Evolutionary conservation across 2,113 vertebrate genomes (phyloP), one percentile per base, ranked within the genome.

Genomic region (Lycaon pictus): DNA sequence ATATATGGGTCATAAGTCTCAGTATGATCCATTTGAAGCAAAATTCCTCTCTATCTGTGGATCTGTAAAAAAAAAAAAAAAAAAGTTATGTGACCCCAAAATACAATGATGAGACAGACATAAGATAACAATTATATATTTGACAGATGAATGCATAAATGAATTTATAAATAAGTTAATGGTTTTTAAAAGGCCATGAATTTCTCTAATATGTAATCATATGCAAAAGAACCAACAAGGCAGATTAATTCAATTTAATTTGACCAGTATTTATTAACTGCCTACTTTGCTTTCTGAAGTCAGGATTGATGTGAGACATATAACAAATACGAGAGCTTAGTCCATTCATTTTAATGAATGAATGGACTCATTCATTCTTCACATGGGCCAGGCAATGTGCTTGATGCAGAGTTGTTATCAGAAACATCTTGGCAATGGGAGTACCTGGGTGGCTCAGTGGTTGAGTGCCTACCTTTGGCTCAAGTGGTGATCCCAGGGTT

Each of bases 21-120:
- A 80, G 80, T 71, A 81, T 76, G 48, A 93, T 53, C 69, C 29
- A 76, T 86, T 53, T 92, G 29, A 86, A 69, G 51, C 20, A 91
- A 93, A 92, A 60, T 76, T 84, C 32, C 10, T 92, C 51, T 63
- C n/a, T 60, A 74, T 83, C 56, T 91, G n/a, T 92, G 53, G 74
- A 55, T 60, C 60, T 91, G 27, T 76, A n/a, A 90, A 91, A 88
- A 69, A 63, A 32, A 81, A 43, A 43, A 76, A 96, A 87, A 69
- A 35, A n/a, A 90, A 77, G 65, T 90, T 55, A 62, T 92, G 7
- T 79, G 12, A 93, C 76, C 56, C 79, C 56, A 93, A 95, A 90
- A 92, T 69, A 79, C 65, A 91, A 7, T 74, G 29, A 23, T 72
- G 7, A 29, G 51, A 60, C 32, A 83, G 27, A 63, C 5, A 35